Conservation (phyloP, 1,140 invertebrate species). For the Pentalonia nigronervosa region DNA sequence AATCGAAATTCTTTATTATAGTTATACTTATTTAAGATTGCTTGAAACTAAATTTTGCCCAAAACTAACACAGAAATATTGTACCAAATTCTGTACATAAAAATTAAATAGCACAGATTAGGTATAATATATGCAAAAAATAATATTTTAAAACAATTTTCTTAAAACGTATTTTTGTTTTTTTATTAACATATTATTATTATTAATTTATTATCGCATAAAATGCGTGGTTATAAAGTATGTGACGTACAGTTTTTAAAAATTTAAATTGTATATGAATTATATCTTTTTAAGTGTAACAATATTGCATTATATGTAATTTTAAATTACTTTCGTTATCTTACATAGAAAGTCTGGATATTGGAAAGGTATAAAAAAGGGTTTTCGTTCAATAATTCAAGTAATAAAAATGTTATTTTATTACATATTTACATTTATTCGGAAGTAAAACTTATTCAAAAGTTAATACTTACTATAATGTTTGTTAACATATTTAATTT, state of each 20-base stretch:
- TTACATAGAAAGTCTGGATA: background rate
- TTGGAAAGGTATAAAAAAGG: background rate
- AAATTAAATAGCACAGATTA: background rate
- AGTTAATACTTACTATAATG: background rate
- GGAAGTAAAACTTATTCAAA: background rate
- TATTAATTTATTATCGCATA: too few species aligned
- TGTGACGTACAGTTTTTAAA: too few species aligned
- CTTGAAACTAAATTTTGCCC: too few species aligned
- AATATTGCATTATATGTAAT: background rate
- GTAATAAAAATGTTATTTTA: too few species aligned
- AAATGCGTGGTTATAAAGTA: too few species aligned
- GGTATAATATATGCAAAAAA: background rate
- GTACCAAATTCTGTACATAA: background rate
- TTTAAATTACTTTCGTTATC: background rate
- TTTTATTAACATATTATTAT: too few species aligned
- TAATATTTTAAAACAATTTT: background rate
- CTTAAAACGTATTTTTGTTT: background rate
- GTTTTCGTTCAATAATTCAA: background rate
- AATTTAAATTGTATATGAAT: background rate
- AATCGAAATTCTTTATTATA: background rate
- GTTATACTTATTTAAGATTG: background rate
- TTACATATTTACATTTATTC: too few species aligned
- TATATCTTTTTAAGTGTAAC: background rate
- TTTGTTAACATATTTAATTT: background rate
- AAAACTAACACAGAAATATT: background rate